Evolutionary conservation across 2,888 invertebrate species (phyloP), one percentile per base, ranked within the genome.

Genomic region (Catocala fraxini): DNA sequence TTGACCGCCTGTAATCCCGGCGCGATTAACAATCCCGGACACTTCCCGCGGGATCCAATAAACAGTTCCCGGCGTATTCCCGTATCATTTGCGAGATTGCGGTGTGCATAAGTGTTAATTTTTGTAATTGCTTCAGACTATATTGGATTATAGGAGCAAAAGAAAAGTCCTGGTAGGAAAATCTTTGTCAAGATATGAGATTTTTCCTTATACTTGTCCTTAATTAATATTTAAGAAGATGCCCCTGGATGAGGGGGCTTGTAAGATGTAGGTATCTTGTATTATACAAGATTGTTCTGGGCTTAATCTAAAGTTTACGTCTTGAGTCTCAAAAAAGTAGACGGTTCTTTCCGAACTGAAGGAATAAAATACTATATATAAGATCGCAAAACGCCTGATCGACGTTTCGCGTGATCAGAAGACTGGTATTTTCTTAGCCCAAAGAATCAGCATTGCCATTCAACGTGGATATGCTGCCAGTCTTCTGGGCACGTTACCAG

Each of bases 1-100:
- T 79, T 81, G 62, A 79, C 83, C 78, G 75, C 52, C 53, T 42
- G 58, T 60, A 73, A 76, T 72, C 72, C 61, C 64, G 68, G 63
- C 77, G 77, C 81, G 85, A 86, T 86, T 85, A 87, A 85, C 84
- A 79, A 73, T 73, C 71, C 77, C 71, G 68, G 76, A 75, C 79
- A 67, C 60, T 65, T 75, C 81, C 78, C 81, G 54, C 60, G 82
- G 84, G 79, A 83, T 84, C 82, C 81, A 84, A 85, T 85, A 86
- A 83, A 80, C 81, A 78, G 70, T 65, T 78, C 79, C 79, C 74
- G 81, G 45, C 73, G 79, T 39, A 39, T 39, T 39, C 35, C 35
- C 35, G 35, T 79, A 84, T 84, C 87, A 86, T 88, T 89, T 88
- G 84, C 83, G 80, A 83, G 86, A 89, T 89, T 88, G 88, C 85